A percentile compares a stretch with the other conserved stretches of the same genome.
These are phyloP conservation scores for Ectobius pallidus DNA, from an alignment of 2,888 invertebrate species.

Conservation along the genomic window DNA sequence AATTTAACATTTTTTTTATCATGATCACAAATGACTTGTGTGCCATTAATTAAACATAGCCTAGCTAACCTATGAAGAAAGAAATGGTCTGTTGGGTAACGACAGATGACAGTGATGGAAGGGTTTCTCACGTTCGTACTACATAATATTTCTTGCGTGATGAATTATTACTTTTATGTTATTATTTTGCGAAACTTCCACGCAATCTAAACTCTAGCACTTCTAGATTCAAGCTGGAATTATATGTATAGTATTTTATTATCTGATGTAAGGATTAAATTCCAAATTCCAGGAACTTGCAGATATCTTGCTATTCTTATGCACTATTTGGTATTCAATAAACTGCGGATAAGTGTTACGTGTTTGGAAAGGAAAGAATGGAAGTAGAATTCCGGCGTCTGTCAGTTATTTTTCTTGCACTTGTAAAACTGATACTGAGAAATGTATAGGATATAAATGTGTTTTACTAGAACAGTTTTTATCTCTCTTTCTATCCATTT, in stretches of 20 bases:
- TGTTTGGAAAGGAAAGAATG: neutral
- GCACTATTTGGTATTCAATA: neutral
- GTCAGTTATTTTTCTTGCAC: neutral
- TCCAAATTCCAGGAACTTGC: neutral
- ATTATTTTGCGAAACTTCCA: constrained; percentile 6
- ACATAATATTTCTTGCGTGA: neutral
- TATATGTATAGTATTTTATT: neutral
- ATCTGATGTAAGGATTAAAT: neutral
- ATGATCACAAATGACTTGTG: too few relatives aligned
- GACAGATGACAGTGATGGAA: constrained; percentile 4
- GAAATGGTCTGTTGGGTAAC: too few relatives aligned
- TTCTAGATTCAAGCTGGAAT: neutral
- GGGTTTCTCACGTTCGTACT: neutral
- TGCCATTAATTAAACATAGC: too few relatives aligned
- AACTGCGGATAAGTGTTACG: neutral
- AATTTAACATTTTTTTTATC: too few relatives aligned
- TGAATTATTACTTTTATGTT: neutral
- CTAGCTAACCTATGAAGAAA: too few relatives aligned
- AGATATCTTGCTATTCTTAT: neutral
- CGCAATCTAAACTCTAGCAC: neutral
- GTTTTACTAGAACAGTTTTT: too few relatives aligned
- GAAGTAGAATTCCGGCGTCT: neutral
- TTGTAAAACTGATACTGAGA: neutral
- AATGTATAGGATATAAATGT: neutral
- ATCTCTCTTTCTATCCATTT: neutral